Percentiles rank a stretch among this genome's conserved stretches.
Conservation (phyloP, 2,113 vertebrate genomes). For the Pelvicachromis taeniatus region DNA sequence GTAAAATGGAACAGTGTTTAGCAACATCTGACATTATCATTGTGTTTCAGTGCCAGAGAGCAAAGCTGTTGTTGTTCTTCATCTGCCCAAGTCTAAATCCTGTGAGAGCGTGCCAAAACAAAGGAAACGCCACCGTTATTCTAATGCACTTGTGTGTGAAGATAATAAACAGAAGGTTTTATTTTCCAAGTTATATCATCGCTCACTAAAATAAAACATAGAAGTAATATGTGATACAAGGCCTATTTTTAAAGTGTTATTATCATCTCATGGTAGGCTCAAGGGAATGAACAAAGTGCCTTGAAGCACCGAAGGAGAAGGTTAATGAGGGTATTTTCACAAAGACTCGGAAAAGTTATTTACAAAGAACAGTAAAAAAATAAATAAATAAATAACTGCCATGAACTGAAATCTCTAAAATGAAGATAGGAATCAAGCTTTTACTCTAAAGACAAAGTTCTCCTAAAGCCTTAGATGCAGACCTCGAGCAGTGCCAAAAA, state of each 20-base stretch:
- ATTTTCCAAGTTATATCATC: background rate
- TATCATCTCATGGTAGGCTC: background rate
- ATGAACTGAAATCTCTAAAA: constrained; percentile 28
- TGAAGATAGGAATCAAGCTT: constrained; percentile 50
- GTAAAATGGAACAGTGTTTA: constrained; percentile 13
- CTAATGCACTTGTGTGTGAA: background rate
- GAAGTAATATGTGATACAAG: background rate
- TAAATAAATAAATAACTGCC: background rate
- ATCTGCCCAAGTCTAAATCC: constrained; percentile 33
- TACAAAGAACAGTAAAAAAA: constrained; percentile 47
- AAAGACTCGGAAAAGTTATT: constrained; percentile 41
- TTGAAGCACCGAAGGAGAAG: constrained; percentile 3
- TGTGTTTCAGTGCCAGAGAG: background rate
- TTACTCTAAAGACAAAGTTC: constrained; percentile 60
- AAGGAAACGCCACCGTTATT: background rate
- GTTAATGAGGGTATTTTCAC: constrained; percentile 40
- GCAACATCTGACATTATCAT: constrained; percentile 33
- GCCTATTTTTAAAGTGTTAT: constrained; percentile 25
- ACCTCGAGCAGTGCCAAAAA: constrained; percentile 18
- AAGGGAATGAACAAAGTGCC: background rate
- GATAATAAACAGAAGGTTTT: background rate
- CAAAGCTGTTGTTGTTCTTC: constrained; percentile 15
- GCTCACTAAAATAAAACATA: background rate
- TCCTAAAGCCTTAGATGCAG: constrained; percentile 5
- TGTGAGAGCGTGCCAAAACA: background rate